Base-by-base conservation (phyloP, 2,113 vertebrate species). In the Antidorcas marsupialis region DNA sequence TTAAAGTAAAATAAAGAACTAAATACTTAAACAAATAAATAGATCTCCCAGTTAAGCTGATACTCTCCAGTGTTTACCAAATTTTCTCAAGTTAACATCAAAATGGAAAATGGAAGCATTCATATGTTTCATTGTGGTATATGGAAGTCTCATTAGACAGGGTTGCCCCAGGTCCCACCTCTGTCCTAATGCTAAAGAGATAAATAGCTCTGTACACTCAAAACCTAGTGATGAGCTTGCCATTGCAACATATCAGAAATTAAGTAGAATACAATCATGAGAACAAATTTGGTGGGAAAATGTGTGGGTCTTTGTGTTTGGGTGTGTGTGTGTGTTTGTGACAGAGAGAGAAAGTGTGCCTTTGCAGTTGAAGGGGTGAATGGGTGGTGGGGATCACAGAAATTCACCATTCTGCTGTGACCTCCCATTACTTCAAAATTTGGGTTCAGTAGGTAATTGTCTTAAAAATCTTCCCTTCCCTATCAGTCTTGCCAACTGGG, bases 181-280 rank as follows among this genome's bases (percentile, higher is more conserved):
- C 17, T 5, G 2, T 92, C 8, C 23, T 39, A 8, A 6, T 67
- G 0, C 5, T 60, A 5, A 55, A 17, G 52, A 53, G 1, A n/a
- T 14, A 57, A 59, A 33, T 50, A 89, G 30, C 91, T 93, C 3
- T 60, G 10, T 27, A 17, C 6, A 43, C 9, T 39, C 39, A 21
- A 87, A 95, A 87, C 4, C 23, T 79, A 16, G 13, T 52, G 14
- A 85, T 59, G 79, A 83, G 0, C 4, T 94, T 23, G 30, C 12
- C 17, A 62, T 87, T 87, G 27, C 89, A 96, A 83, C 4, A 57
- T 14, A 4, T 28, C 11, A 60, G 6, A 27, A 92, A 45, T 52
- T 17, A 60, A 79, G 27, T 6, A 89, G 3, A 6, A 43, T 67
- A 88, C 27, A 85, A 12, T 19, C 1, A 59, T 17, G 5, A 62